These are phyloP conservation scores for Sthenelais limicola DNA, from an alignment of 2,888 invertebrate species.

Conservation along the genomic window DNA sequence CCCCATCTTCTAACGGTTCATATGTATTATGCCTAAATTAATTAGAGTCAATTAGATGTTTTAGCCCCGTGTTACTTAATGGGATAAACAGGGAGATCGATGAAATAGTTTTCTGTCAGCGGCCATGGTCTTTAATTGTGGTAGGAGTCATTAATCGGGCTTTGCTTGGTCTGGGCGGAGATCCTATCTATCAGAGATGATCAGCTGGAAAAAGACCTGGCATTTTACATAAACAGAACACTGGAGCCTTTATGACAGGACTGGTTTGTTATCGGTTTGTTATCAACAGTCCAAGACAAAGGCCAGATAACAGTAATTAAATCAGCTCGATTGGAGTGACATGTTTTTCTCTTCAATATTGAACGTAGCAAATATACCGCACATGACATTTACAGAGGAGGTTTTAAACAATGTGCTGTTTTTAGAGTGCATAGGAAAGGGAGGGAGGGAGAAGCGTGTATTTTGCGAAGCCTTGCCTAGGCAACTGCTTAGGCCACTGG, in stretches of 20 bases:
- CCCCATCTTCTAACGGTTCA: no score
- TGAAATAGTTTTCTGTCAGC: neutral
- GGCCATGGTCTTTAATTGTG: conserved; percentile 16
- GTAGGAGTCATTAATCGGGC: conserved; percentile 14
- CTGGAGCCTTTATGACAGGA: neutral
- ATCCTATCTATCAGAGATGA: no score
- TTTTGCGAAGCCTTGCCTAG: no score
- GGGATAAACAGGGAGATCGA: conserved; percentile 23
- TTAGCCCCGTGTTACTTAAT: conserved; percentile 5
- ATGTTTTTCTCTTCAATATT: no score
- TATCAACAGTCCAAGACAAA: conserved; percentile 27
- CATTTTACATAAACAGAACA: conserved; percentile 6
- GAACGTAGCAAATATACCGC: no score
- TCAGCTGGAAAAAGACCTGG: conserved; percentile 1
- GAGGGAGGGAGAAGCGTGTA: no score
- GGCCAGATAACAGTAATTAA: conserved; percentile 5
- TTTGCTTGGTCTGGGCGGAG: no score
- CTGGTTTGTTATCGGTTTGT: conserved; percentile 12
- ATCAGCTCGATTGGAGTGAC: neutral
- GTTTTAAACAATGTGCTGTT: no score
- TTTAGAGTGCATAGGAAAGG: no score
- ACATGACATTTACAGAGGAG: no score
- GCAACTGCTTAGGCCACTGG: no score
- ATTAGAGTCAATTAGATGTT: conserved; percentile 30
- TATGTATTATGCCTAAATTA: no score